These are phyloP conservation scores for Callyntrura guangdongensis DNA, from an alignment of 2,888 invertebrate species.

Conservation along the genomic window DNA sequence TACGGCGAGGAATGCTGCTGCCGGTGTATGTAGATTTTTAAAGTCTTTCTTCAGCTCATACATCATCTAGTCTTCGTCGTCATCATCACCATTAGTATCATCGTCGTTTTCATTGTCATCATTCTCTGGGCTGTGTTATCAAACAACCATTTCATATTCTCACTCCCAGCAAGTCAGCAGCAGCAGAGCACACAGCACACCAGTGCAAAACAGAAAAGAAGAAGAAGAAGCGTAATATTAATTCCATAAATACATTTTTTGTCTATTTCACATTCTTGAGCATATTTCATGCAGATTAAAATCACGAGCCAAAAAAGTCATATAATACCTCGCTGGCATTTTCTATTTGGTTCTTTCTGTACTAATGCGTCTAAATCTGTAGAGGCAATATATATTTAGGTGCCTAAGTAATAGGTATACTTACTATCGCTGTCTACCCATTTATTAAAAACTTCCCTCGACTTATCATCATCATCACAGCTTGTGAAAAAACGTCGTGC, in stretches of 20 bases:
- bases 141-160: slow-evolving; percentile 40
- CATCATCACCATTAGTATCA: slow-evolving; percentile 28
- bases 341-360: neutral
- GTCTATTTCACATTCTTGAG: neutral
- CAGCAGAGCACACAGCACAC: neutral
- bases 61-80: neutral
- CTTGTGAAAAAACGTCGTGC: neutral
- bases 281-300: slow-evolving; percentile 42
- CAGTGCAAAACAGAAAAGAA: too few species aligned
- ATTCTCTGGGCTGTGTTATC: neutral
- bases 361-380: neutral
- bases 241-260: slow-evolving; percentile 38
- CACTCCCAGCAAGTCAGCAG: neutral
- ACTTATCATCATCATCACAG: neutral
- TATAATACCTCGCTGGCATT: neutral
- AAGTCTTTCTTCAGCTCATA: neutral
- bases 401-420: neutral
- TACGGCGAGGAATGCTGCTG: neutral
- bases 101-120: neutral
- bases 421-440: neutral
- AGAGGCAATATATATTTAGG: neutral
- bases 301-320: slow-evolving; percentile 56
- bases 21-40: neutral
- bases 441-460: neutral
- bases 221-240: neutral